Base-by-base conservation (phyloP, 2,113 vertebrate genomes). In the Scolopax mira region DNA sequence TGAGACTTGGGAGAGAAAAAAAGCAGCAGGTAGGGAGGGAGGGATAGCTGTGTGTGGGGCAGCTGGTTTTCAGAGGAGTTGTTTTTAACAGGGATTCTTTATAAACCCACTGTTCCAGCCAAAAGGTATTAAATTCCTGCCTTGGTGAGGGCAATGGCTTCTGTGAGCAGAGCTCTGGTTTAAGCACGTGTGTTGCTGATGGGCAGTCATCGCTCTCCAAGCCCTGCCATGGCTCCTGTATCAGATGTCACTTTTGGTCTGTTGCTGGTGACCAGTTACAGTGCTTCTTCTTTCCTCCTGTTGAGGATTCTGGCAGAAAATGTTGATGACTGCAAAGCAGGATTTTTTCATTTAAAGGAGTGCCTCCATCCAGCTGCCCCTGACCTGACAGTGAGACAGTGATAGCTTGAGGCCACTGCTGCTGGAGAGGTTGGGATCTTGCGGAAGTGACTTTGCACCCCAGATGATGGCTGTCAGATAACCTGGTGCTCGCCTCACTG, bases 381-480 rank as follows among this genome's bases (percentile, higher is more conserved):
- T 67, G 54, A 37, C 18, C 71, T 61, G 46, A n/a, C 49, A 37
- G 35, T 10, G 35, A 80, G 67, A 44, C 44, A 58, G 51, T 5
- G 27, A n/a, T 27, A 89, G 73, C 77, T 48, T 44, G 48, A 69
- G 48, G 30, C 61, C 1, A 2, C 30, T 71, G 72, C 70, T 80
- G 42, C 69, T 85, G 81, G 39, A 52, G 52, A 57, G 61, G 25
- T 16, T 0, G 5, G 37, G 55, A 46, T 31, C 0, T 0, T 1
- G 1, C 51, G 37, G 35, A 28, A 48, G 13, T n/a, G n/a, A 23
- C 35, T 69, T 66, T 85, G 19, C 31, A 37, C n/a, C 61, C 54
- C 31, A 61, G 3, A 44, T 33, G 46, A 41, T 19, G 67, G 31
- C 39, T 52, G 8, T 11, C 27, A 33, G 39, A 67, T 54, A 58